These are phyloP conservation scores for Onychomys leucogaster DNA, from an alignment of 2,797 vertebrate species.

Conservation along the genomic window DNA sequence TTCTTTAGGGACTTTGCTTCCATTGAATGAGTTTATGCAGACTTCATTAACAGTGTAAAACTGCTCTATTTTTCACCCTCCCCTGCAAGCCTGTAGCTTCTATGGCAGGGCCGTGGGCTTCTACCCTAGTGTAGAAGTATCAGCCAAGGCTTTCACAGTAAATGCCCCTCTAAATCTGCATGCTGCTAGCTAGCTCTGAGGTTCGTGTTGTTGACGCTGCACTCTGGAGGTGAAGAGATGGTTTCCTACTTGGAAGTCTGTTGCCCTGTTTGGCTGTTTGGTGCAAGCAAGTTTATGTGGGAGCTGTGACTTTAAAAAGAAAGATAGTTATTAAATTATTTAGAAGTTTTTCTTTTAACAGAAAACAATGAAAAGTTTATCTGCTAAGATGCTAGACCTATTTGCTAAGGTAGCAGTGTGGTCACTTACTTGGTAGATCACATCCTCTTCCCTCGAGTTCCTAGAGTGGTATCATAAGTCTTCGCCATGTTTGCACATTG, in stretches of 20 bases:
- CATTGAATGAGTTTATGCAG: constrained; percentile 21
- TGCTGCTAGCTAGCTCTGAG: neutral
- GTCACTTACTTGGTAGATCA: neutral
- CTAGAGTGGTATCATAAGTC: neutral
- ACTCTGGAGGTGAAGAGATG: neutral
- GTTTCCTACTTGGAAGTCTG: neutral
- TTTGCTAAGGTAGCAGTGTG: constrained; percentile 10
- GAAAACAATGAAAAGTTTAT: neutral
- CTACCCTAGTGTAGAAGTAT: neutral
- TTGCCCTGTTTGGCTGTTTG: constrained; percentile 41
- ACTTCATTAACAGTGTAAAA: neutral
- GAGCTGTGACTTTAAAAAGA: constrained; percentile 39
- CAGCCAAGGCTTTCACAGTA: neutral
- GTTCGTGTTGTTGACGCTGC: neutral
- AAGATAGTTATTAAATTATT: constrained; percentile 8
- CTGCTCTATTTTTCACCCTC: neutral
- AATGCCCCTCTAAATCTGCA: neutral
- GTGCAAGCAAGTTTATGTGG: constrained; percentile 20
- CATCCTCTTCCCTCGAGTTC: neutral
- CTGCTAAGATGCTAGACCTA: neutral
- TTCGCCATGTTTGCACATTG: neutral
- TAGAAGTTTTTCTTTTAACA: neutral
- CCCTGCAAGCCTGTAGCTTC: neutral
- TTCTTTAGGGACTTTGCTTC: constrained; percentile 11
- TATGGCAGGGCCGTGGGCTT: neutral